Conservation (phyloP, 2,113 vertebrate species). For the Dicrurus megarhynchus region DNA sequence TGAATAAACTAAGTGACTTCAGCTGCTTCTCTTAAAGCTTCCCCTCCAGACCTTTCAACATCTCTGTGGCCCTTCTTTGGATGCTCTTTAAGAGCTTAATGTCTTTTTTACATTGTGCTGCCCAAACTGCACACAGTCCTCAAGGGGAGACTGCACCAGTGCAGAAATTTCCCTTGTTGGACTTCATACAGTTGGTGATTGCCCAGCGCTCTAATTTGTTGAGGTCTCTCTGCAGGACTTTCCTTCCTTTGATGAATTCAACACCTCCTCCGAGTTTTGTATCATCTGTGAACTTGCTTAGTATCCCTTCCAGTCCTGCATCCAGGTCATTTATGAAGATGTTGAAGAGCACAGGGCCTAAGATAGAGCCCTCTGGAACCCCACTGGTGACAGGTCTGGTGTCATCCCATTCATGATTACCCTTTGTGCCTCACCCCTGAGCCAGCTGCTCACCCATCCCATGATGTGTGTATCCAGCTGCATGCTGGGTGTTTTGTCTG, state of each 20-base stretch:
- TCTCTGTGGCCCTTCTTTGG: neutral
- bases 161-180: neutral
- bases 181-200: neutral
- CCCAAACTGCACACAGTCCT: neutral
- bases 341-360: neutral
- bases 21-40: neutral
- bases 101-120: neutral
- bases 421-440: fast-evolving
- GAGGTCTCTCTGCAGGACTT: neutral
- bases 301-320: neutral
- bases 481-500: neutral
- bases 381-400: neutral
- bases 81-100: neutral
- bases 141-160: no score
- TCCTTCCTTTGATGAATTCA: neutral
- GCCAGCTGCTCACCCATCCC: neutral
- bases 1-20: neutral
- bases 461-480: neutral
- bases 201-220: fast-evolving
- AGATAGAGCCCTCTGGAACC: neutral
- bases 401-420: no score
- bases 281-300: neutral
- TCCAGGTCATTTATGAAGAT: neutral
- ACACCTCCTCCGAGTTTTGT: neutral
- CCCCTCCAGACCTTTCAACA: neutral